Conservation (phyloP, 2,888 invertebrate genomes). For the Rhimphoctona megacephalus region DNA sequence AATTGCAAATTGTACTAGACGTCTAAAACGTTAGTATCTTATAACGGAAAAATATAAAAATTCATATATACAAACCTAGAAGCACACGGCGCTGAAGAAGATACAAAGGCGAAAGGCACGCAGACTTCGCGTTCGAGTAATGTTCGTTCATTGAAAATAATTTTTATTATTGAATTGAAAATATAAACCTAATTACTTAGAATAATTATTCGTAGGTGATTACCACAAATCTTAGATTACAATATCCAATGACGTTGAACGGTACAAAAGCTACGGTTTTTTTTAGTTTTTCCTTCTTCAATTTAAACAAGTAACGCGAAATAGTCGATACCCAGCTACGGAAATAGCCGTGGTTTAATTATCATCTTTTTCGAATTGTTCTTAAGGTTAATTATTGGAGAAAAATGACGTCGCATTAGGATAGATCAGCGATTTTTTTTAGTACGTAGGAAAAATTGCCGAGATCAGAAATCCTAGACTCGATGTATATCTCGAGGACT, state of each 20-base stretch:
- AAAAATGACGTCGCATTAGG: background rate
- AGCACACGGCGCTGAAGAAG: background rate
- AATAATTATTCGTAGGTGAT: constrained; percentile 78
- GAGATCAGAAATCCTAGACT: constrained; percentile 1
- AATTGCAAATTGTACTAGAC: background rate
- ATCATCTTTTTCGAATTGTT: constrained; percentile 8
- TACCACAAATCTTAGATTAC: constrained; percentile 80
- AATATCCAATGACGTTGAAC: constrained; percentile 77
- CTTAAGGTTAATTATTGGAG: constrained; percentile 20
- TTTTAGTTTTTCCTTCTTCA: constrained; percentile 68
- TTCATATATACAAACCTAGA: background rate
- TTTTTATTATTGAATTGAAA: constrained; percentile 82
- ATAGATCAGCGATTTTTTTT: constrained; percentile 12
- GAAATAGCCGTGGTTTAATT: constrained; percentile 10
- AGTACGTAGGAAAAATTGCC: background rate
- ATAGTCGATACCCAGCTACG: constrained; percentile 45
- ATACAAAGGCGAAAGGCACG: constrained; percentile 13
- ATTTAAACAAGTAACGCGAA: constrained; percentile 54
- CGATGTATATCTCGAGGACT: constrained; percentile 12
- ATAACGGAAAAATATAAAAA: background rate
- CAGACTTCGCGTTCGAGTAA: constrained; percentile 52
- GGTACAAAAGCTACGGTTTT: constrained; percentile 75
- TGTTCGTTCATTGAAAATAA: constrained; percentile 81
- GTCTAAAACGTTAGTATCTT: background rate
- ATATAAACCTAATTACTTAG: constrained; percentile 82